phyloP scores from a whole-genome alignment of 1,140 invertebrate species.

The Leptopilina clavipes region DNA sequence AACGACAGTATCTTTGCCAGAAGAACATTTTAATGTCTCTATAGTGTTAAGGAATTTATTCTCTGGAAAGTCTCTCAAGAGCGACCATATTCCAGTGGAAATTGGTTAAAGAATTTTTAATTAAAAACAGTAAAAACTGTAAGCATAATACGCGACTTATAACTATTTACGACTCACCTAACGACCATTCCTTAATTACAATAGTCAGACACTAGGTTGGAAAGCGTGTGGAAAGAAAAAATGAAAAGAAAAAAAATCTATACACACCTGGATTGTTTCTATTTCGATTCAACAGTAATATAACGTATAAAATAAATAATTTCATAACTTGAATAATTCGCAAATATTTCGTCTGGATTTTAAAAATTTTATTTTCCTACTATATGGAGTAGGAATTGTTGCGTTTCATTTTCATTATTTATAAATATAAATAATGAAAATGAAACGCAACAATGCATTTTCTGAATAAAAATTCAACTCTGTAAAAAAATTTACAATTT shows the following conservation, averaged over 20 bases:
- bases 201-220: constrained; percentile 6
- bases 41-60: constrained; percentile 16
- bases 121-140: constrained; percentile 48
- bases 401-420: too few relatives aligned
- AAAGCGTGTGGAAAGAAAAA: neutral
- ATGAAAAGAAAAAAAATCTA: neutral
- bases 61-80: neutral
- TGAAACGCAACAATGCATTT: too few relatives aligned
- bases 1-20: neutral
- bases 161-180: constrained; percentile 48
- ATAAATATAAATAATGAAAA: too few relatives aligned
- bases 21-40: constrained; percentile 5
- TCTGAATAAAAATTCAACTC: too few relatives aligned
- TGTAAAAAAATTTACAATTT: neutral
- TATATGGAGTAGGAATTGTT: too few relatives aligned
- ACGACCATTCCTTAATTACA: constrained; percentile 46
- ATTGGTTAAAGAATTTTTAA: constrained; percentile 56
- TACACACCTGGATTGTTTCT: too few relatives aligned
- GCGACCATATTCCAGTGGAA: constrained; percentile 30
- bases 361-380: too few relatives aligned
- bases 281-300: too few relatives aligned
- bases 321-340: too few relatives aligned
- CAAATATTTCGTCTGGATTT: too few relatives aligned
- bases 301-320: too few relatives aligned
- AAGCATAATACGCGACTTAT: constrained; percentile 50